Evolutionary conservation across 2,797 vertebrate genomes (phyloP).

Genomic region (Lerista edwardsae): DNA sequence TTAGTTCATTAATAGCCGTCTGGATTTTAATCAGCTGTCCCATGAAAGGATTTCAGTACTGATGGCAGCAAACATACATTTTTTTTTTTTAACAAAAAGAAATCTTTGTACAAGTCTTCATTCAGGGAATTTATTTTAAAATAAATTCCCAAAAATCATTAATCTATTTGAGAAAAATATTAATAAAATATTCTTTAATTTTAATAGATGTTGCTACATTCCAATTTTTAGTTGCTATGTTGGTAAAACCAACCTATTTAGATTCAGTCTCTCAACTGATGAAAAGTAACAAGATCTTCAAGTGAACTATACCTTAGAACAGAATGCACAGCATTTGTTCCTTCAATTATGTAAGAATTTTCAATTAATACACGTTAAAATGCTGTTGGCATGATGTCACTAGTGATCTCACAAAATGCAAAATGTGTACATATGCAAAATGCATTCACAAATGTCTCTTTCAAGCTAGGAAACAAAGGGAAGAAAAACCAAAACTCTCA

Average conservation of each 20-base stretch:
- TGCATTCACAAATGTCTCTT: slow-evolving; percentile 27
- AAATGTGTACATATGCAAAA: slow-evolving; percentile 28
- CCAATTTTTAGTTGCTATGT: background rate
- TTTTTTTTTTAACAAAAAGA: background rate
- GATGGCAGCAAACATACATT: background rate
- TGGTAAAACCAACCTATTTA: background rate
- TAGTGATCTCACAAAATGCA: slow-evolving; percentile 13
- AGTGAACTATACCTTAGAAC: background rate
- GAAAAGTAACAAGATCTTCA: background rate
- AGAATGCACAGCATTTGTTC: slow-evolving; percentile 11
- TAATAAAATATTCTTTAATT: background rate
- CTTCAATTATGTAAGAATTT: slow-evolving; percentile 21
- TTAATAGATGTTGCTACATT: background rate
- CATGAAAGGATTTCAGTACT: background rate
- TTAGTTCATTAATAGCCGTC: background rate
- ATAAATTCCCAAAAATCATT: background rate
- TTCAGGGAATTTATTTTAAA: background rate
- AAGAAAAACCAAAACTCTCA: background rate
- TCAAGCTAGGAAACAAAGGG: slow-evolving; percentile 38
- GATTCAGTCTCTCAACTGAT: background rate
- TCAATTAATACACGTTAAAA: slow-evolving; percentile 13
- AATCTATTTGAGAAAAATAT: background rate
- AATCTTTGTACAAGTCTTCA: background rate
- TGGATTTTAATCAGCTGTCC: slow-evolving; percentile 3
- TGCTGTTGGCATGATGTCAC: background rate